Evolutionary conservation across 2,113 vertebrate genomes (phyloP).

Genomic region (Climacteris rufus): DNA sequence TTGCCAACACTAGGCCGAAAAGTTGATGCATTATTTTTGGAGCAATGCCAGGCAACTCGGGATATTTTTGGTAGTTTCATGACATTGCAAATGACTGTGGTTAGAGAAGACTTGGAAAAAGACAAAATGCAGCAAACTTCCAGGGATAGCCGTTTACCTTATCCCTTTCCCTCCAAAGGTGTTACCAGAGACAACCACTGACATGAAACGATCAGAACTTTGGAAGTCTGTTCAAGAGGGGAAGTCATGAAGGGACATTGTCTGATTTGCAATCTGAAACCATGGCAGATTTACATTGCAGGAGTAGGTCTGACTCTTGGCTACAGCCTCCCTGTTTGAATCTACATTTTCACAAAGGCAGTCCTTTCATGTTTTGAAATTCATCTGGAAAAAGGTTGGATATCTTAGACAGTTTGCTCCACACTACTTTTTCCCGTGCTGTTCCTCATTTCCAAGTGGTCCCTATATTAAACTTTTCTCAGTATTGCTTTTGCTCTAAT

Average conservation of each 20-base stretch:
- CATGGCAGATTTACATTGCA: neutral
- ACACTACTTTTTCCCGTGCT: neutral
- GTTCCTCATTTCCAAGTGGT: neutral
- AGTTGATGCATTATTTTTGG: neutral
- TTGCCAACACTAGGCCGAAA: neutral
- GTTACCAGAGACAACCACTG: neutral
- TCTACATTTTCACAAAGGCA: neutral
- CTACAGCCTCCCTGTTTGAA: neutral
- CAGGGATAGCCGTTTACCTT: neutral
- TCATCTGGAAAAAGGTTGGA: neutral
- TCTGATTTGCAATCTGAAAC: neutral
- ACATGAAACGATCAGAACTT: accelerated
- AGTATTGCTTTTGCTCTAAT: neutral
- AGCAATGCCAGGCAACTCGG: neutral
- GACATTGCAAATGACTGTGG: neutral
- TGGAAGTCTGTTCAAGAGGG: neutral
- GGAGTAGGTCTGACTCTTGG: neutral
- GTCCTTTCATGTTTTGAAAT: neutral
- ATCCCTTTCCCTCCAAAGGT: neutral
- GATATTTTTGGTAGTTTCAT: neutral
- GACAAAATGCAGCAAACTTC: neutral
- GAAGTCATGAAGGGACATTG: neutral
- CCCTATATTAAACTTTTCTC: slow-evolving; percentile 19
- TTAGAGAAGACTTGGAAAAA: neutral
- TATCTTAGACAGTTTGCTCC: neutral